Conservation (phyloP, 2,888 invertebrate species). For the Oxyscelio sp. region DNA sequence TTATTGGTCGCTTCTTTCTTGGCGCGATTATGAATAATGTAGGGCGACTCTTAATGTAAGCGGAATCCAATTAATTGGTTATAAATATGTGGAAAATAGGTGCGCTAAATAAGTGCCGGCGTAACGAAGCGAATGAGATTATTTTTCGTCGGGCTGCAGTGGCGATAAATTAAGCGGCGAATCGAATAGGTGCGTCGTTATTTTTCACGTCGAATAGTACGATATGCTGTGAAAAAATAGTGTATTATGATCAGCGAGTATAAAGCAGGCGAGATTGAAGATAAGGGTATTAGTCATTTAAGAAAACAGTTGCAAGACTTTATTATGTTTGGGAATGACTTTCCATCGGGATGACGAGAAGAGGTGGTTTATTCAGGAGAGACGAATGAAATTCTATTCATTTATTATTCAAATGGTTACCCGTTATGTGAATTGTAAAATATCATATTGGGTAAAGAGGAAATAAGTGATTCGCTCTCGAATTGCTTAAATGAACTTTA, state of each 20-base stretch:
- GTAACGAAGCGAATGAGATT: constrained; percentile 9
- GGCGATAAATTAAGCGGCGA: no score
- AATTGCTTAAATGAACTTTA: constrained; percentile 9
- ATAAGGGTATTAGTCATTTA: constrained; percentile 35
- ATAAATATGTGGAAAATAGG: constrained; percentile 13
- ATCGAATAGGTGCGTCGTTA: background rate
- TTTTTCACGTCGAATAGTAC: background rate
- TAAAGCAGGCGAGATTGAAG: background rate
- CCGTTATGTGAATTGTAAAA: constrained; percentile 21
- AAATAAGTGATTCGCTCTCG: constrained; percentile 13
- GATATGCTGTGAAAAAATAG: constrained; percentile 32
- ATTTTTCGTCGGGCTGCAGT: no score
- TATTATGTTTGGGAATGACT: constrained; percentile 24
- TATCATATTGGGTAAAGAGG: background rate
- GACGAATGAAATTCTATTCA: constrained; percentile 40
- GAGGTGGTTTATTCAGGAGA: background rate
- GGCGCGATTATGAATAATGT: constrained; percentile 5
- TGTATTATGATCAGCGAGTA: constrained; percentile 12
- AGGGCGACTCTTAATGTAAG: constrained; percentile 11
- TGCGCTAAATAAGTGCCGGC: constrained; percentile 4
- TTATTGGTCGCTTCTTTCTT: background rate
- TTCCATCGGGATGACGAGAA: no score
- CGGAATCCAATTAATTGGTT: constrained; percentile 7
- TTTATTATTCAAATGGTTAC: constrained; percentile 37
- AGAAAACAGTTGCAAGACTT: constrained; percentile 39